Percentiles rank a stretch among this genome's conserved stretches.
Conservation (phyloP, 1,140 invertebrate species). For the Papilio dardanus region DNA sequence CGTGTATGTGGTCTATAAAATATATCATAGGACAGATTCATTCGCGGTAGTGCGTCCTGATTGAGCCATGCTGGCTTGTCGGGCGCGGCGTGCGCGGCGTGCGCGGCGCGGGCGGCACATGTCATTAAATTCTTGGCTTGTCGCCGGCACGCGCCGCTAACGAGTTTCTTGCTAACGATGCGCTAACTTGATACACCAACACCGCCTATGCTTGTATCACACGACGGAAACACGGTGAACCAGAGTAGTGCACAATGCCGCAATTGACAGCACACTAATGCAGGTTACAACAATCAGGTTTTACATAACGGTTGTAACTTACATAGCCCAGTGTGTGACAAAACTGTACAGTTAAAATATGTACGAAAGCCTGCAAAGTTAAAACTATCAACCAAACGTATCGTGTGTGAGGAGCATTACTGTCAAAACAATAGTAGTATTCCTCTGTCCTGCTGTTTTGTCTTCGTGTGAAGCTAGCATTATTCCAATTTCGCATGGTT, state of each 20-base stretch:
- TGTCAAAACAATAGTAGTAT: not conserved
- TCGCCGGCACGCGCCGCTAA: conserved; percentile 72
- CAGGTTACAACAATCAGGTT: not conserved
- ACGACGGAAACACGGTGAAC: not conserved
- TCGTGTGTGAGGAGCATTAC: too few relatives aligned
- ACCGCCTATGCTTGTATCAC: not conserved
- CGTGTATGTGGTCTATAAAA: not conserved
- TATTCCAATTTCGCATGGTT: not conserved
- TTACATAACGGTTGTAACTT: not conserved
- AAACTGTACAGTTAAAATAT: not conserved
- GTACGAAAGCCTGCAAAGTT: too few relatives aligned
- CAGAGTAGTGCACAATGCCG: not conserved
- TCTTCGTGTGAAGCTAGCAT: not conserved
- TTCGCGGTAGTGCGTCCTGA: not conserved
- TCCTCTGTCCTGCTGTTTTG: not conserved
- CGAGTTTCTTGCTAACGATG: conserved; percentile 77
- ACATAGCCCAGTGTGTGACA: not conserved
- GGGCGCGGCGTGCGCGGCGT: conserved; percentile 40
- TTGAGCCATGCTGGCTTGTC: conserved; percentile 24
- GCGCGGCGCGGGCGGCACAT: conserved; percentile 51
- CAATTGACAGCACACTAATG: not conserved
- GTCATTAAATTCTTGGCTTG: conserved; percentile 80
- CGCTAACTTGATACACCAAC: conserved; percentile 72
- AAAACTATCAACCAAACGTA: too few relatives aligned
- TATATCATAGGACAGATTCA: not conserved